phyloP scores from a whole-genome alignment of 2,888 invertebrate genomes.

The Stenurella melanura region DNA sequence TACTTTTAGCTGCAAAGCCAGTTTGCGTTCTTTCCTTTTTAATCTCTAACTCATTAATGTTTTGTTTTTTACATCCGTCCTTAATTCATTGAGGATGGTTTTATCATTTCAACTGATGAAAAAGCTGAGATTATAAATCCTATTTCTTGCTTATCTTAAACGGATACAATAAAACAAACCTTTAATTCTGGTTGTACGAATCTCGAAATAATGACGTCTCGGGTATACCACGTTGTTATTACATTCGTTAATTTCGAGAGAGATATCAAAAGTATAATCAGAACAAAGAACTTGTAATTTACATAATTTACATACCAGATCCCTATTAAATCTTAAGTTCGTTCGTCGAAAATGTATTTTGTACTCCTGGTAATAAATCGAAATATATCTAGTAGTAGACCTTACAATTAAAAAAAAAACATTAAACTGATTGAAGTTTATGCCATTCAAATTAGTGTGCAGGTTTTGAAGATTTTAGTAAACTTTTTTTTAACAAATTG shows the following conservation, averaged over 20 bases:
- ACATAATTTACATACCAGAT: too few species aligned
- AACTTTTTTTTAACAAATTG: too few species aligned
- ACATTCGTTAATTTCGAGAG: conserved; percentile 6
- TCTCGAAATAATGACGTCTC: conserved; percentile 41
- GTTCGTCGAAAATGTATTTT: too few species aligned
- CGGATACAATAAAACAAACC: conserved; percentile 44
- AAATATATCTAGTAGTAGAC: too few species aligned
- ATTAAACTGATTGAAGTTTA: too few species aligned
- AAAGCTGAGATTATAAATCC: conserved; percentile 41
- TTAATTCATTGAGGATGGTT: conserved; percentile 49
- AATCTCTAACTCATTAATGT: conserved; percentile 47
- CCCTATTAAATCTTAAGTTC: too few species aligned
- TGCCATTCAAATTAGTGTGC: too few species aligned
- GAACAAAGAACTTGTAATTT: neutral
- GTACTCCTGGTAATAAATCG: too few species aligned
- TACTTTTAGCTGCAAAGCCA: conserved; percentile 42
- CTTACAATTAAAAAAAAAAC: too few species aligned
- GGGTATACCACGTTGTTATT: conserved; percentile 13
- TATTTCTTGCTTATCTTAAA: conserved; percentile 45
- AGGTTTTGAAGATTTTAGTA: too few species aligned
- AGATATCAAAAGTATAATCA: neutral
- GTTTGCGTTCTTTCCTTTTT: conserved; percentile 46
- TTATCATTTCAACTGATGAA: conserved; percentile 47
- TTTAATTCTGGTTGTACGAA: conserved; percentile 41
- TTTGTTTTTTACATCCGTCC: conserved; percentile 46